Evolutionary conservation across 1,140 invertebrate genomes (phyloP).

Genomic region (Pseudomyrmex sp.): DNA sequence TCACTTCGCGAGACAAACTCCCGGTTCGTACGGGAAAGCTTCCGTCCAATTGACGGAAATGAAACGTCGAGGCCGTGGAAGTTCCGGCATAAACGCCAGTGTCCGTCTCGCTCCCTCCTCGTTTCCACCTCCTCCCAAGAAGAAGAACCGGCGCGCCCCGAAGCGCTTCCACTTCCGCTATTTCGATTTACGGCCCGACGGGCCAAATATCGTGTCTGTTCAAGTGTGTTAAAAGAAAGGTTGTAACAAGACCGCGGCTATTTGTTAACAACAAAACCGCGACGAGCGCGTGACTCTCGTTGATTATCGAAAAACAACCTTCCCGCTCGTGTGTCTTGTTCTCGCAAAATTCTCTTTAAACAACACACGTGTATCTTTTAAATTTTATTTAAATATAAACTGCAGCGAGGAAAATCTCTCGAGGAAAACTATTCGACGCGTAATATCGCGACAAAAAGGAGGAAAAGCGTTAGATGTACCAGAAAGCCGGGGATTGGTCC

Average conservation of each 20-base stretch:
- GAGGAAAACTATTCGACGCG: not conserved
- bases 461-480: conserved; percentile 52
- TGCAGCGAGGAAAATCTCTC: too few relatives aligned
- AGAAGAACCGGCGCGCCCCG: conserved; percentile 59
- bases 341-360: not conserved
- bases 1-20: conserved; percentile 69
- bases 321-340: not conserved
- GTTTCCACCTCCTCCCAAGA: not conserved
- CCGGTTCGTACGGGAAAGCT: conserved; percentile 68
- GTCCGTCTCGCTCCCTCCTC: conserved; percentile 48
- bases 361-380: not conserved
- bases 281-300: conserved; percentile 5
- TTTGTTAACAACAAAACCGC: not conserved
- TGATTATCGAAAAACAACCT: not conserved
- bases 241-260: not conserved
- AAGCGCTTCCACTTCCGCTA: conserved; percentile 47
- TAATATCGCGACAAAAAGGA: conserved; percentile 31
- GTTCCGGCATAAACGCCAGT: conserved; percentile 69
- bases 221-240: conserved; percentile 29
- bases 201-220: conserved; percentile 26
- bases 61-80: conserved; percentile 71
- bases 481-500: conserved; percentile 55
- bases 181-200: conserved; percentile 48
- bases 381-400: not conserved
- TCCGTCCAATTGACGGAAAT: conserved; percentile 75